Evolutionary conservation across 1,140 invertebrate genomes (phyloP).

Genomic region (Megalonaias nervosa): DNA sequence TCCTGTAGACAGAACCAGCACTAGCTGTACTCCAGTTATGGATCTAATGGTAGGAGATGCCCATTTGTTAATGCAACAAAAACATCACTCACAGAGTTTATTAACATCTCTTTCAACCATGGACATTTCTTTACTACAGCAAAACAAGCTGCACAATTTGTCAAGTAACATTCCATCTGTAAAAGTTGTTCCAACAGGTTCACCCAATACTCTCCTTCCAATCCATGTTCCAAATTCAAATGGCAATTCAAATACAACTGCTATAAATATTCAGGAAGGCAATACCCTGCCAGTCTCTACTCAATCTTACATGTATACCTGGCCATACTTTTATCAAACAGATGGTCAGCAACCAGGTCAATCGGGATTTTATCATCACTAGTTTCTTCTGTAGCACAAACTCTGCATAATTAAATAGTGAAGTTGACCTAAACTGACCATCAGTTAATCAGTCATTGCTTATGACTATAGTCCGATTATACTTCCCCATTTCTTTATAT

Average conservation of each 20-base stretch:
- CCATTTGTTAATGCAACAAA: neutral
- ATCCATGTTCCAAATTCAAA: conserved; percentile 1
- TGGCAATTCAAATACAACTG: neutral
- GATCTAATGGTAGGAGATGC: neutral
- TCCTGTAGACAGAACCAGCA: neutral
- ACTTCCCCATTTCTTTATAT: no score
- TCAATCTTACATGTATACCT: conserved; percentile 37
- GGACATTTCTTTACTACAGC: conserved; percentile 22
- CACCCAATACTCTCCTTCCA: conserved; percentile 5
- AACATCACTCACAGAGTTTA: neutral
- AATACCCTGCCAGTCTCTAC: conserved; percentile 20
- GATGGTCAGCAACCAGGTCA: conserved; percentile 3
- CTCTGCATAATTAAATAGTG: no score
- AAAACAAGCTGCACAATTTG: conserved; percentile 1
- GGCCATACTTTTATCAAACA: conserved; percentile 40
- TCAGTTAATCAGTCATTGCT: no score
- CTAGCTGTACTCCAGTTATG: no score
- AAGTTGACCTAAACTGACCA: no score
- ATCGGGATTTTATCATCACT: conserved; percentile 10
- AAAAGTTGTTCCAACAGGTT: neutral
- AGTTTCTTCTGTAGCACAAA: neutral
- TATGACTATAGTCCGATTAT: no score
- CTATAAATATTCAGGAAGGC: conserved; percentile 9
- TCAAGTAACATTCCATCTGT: neutral
- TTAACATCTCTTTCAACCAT: neutral